phyloP scores from a whole-genome alignment of 2,113 vertebrate genomes.

The Salvelinus alpinus region DNA sequence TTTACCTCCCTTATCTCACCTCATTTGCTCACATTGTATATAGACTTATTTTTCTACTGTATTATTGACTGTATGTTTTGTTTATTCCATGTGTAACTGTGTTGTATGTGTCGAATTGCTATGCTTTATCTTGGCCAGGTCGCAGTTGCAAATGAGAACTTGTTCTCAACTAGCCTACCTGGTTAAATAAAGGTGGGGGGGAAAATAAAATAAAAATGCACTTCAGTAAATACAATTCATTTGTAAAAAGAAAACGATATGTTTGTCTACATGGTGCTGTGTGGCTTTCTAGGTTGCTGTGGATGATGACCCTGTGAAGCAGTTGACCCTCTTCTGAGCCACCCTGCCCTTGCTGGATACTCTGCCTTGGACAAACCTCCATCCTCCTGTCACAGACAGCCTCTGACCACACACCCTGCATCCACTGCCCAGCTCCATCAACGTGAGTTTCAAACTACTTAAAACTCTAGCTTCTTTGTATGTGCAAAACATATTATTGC shows the following conservation, averaged over 20 bases:
- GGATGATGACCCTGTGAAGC: slow-evolving; percentile 42
- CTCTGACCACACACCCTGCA: slow-evolving; percentile 20
- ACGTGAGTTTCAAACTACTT: slow-evolving; percentile 31
- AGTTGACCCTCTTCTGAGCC: slow-evolving; percentile 34
- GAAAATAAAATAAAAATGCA: neutral
- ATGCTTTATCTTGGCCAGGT: too few species aligned
- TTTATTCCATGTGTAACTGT: too few species aligned
- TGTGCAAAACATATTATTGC: too few species aligned
- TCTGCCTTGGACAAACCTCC: neutral
- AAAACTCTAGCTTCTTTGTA: too few species aligned
- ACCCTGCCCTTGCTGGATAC: slow-evolving; percentile 31
- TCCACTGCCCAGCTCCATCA: slow-evolving; percentile 30
- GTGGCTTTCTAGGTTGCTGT: slow-evolving; percentile 53
- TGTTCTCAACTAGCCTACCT: too few species aligned
- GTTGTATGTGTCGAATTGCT: too few species aligned
- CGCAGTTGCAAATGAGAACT: too few species aligned
- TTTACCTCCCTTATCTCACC: too few species aligned
- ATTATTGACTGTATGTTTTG: too few species aligned
- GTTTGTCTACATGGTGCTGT: neutral
- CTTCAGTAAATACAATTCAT: neutral
- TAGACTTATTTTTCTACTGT: too few species aligned
- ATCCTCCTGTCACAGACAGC: neutral
- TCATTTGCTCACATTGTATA: too few species aligned
- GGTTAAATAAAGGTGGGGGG: too few species aligned
- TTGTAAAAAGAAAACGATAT: neutral